These are phyloP conservation scores for Rhinatrema bivittatum DNA, from an alignment of 2,797 vertebrate species.

Conservation along the genomic window DNA sequence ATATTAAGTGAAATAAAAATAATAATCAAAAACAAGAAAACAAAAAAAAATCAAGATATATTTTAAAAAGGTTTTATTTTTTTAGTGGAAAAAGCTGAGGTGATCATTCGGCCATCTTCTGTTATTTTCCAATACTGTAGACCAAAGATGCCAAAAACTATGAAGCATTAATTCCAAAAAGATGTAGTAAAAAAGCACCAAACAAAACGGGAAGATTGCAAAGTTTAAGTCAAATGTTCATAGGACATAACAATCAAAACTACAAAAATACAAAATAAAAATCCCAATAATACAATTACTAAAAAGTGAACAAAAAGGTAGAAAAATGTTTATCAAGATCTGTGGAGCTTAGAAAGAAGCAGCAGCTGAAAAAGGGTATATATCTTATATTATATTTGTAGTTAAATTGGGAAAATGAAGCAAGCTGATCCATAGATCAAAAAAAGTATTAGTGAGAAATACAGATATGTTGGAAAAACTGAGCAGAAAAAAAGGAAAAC, in stretches of 20 bases:
- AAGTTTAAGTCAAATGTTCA: constrained; percentile 14
- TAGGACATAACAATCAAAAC: constrained; percentile 4
- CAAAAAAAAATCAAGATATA: constrained; percentile 56
- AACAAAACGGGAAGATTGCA: constrained; percentile 24
- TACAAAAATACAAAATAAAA: constrained; percentile 15
- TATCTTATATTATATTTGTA: too few relatives aligned
- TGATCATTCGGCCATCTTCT: constrained; percentile 57
- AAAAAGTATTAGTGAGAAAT: constrained; percentile 3
- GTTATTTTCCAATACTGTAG: constrained; percentile 51
- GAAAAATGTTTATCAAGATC: constrained; percentile 10
- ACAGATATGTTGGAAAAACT: constrained; percentile 29
- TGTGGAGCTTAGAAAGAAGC: constrained; percentile 5
- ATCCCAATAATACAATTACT: constrained; percentile 11
- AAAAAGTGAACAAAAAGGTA: constrained; percentile 24
- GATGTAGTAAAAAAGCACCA: constrained; percentile 22
- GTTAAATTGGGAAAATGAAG: constrained; percentile 20
- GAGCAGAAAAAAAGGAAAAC: constrained; percentile 35
- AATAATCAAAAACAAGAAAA: constrained; percentile 43
- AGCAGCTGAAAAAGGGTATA: constrained; percentile 13
- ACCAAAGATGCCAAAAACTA: constrained; percentile 43
- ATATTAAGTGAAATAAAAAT: constrained; percentile 61
- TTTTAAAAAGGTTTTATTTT: constrained; percentile 49
- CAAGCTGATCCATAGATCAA: constrained; percentile 18
- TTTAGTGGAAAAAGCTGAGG: constrained; percentile 55
- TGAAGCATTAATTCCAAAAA: constrained; percentile 59